phyloP scores from a whole-genome alignment of 1,140 invertebrate genomes.

The Caenorhabditis remanei region DNA sequence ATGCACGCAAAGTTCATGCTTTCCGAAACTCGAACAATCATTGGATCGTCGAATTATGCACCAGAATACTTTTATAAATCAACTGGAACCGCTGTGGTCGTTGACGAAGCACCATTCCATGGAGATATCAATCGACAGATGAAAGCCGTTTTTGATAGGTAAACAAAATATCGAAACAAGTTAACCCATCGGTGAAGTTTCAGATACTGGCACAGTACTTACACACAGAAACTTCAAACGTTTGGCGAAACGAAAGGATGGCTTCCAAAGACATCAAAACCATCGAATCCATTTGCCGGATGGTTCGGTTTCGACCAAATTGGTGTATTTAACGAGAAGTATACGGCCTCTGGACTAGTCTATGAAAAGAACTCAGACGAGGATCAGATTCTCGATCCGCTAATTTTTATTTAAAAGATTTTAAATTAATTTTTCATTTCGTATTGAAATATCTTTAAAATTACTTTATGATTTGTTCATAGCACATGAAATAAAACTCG shows the following conservation, averaged over 20 bases:
- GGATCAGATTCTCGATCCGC: conserved; percentile 39
- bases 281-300: conserved; percentile 29
- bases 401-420: conserved; percentile 23
- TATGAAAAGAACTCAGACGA: conserved; percentile 21
- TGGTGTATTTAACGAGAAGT: conserved; percentile 16
- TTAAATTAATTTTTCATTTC: not conserved
- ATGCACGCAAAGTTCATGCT: conserved; percentile 38
- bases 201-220: conserved; percentile 40
- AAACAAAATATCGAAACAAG: not conserved
- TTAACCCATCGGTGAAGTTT: not conserved
- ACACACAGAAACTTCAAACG: conserved; percentile 20
- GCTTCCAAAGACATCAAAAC: conserved; percentile 32
- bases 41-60: conserved; percentile 40
- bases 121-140: conserved; percentile 30
- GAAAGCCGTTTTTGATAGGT: conserved; percentile 25
- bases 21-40: conserved; percentile 18
- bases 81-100: conserved; percentile 19
- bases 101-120: conserved; percentile 4
- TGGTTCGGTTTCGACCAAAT: conserved; percentile 44
- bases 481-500: conserved; percentile 46
- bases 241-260: conserved; percentile 27
- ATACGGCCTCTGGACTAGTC: not conserved
- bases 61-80: conserved; percentile 50
- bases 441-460: not conserved
- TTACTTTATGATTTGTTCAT: not conserved